Evolutionary conservation across 1,140 invertebrate species (phyloP), one percentile per base, ranked within the genome.

Genomic region (Pectinophora gossypiella): DNA sequence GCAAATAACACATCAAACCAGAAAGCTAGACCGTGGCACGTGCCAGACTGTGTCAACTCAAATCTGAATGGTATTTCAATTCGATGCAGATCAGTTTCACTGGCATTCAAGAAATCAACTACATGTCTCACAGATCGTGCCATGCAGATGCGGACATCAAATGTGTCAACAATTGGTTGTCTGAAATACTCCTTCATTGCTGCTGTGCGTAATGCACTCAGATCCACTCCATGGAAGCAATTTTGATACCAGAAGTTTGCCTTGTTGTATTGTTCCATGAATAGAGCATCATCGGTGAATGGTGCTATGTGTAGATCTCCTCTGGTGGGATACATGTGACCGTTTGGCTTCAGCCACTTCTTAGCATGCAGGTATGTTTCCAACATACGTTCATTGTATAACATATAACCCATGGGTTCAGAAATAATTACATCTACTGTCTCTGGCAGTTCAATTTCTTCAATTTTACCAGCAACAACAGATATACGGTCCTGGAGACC

Each of bases 1-100:
- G 96, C 92, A 89, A 99, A 99, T 44, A 98, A 95, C n/a, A 99
- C 98, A 89, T 99, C 98, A 88, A 99, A 99, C 98, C 98, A 99
- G 89, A 99, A 99, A 15, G 98, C 98, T 52, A 99, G 88, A 6
- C 98, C 98, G 77, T 99, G 98, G 57, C 99, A 95, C 53, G 97
- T 97, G 42, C 97, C 97, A 16, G 97, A 95, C 81, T 98, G 95
- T 63, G 96, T 89, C 57, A 98, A 91, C 68, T 95, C 94, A 90
- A 98, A 99, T 83, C 96, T 94, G 20, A 99, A 91, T 52, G 98
- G 97, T 72, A 99, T 97, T 82, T 98, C 94, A 87, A 99, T 99
- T 74, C 93, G 92, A 88, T 99, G 97, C 64, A 99, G 90, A 86
- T 99, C 97, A 71, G 93, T 94, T 90, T 99, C 98, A 70, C 96